Base-by-base conservation (phyloP, 2,113 vertebrate species). In the Bagarius yarrelli region DNA sequence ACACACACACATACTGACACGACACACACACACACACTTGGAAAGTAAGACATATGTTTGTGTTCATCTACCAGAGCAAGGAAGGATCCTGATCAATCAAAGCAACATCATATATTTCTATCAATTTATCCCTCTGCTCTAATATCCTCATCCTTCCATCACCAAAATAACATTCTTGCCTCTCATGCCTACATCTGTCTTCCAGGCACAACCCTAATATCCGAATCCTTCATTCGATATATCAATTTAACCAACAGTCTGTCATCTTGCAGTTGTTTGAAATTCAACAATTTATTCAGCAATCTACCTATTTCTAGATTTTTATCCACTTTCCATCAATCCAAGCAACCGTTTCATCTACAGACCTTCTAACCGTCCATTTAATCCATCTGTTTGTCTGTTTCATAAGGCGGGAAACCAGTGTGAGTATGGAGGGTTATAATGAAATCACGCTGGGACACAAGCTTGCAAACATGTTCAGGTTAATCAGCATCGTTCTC, bases 111-210 rank as follows among this genome's bases (percentile, higher is more conserved):
- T 81, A 53, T 74, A 25, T 81, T 64, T 74, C 70, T 74, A 44
- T 81, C 79, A 75, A 40, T 64, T 75, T 71, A 75, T 75, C 60
- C 80, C 70, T 76, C 61, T 0, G 36, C 78, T 72, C 67, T 40
- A 80, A 80, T 72, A 72, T 57, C 76, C 64, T 15, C 30, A 57
- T 57, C 80, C 40, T 52, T 81, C 73, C 61, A 76, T 81, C 72
- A 76, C 53, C 80, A 60, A 67, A 76, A 81, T 76, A 76, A 67
- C 72, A 76, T 76, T 67, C 72, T 13, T 59, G 34, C 60, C 71
- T 44, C 53, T 40, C 61, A 50, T 67, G 16, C 60, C 25, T 52
- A 52, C 50, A 81, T 44, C 80, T 16, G 72, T 76, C 80, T 69
- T 76, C 53, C 61, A 15, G 60, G 60, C 80, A 76, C 80, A 67